A percentile compares a stretch with the other conserved stretches of the same genome.
phyloP scores from a whole-genome alignment of 2,113 vertebrate species.

The Suricata suricatta region DNA sequence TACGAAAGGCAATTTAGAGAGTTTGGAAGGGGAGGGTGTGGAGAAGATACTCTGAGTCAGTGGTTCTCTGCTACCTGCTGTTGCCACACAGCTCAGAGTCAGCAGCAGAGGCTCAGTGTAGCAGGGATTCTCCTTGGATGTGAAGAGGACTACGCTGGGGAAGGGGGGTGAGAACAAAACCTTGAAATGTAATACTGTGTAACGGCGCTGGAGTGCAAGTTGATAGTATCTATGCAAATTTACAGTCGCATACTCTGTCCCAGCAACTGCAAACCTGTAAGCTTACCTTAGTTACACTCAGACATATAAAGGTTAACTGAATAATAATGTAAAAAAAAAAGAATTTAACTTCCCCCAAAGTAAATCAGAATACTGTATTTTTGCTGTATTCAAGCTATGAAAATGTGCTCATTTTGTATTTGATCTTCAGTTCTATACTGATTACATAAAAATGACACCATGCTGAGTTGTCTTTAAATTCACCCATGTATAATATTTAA shows the following conservation, averaged over 20 bases:
- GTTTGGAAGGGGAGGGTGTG: not conserved
- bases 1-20: not conserved
- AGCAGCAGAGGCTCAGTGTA: not conserved
- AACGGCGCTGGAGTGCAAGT: not conserved
- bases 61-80: not conserved
- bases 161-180: too few species aligned
- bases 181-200: not conserved
- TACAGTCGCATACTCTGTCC: not conserved
- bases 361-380: not conserved
- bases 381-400: not conserved
- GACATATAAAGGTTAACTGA: not conserved
- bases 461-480: not conserved
- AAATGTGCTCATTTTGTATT: not conserved
- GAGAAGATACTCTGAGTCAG: not conserved
- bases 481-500: not conserved
- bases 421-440: not conserved
- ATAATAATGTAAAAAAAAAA: not conserved
- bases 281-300: not conserved
- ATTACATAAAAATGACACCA: not conserved
- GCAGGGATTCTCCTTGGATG: not conserved
- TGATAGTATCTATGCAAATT: not conserved
- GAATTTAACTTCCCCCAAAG: not conserved
- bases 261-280: not conserved
- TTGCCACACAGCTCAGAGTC: not conserved
- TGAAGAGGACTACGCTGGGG: not conserved